phyloP scores from a whole-genome alignment of 2,888 invertebrate species.

The Lithodes maja region DNA sequence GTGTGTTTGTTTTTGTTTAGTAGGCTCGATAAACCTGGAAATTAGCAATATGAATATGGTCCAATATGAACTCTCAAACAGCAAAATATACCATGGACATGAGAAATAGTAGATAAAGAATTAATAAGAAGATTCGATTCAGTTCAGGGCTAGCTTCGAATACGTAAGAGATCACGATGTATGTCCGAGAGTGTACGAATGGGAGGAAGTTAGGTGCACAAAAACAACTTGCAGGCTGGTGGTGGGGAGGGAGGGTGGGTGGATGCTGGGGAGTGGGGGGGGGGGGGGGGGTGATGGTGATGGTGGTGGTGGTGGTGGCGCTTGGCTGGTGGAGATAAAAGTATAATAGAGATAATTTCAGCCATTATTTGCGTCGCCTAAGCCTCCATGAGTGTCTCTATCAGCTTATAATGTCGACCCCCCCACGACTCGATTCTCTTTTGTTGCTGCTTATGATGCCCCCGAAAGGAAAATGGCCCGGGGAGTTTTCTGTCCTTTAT shows the following conservation, averaged over 20 bases:
- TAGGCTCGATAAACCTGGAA: too few relatives aligned
- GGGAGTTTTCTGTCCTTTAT: background rate
- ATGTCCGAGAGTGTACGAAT: too few relatives aligned
- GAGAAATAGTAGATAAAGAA: too few relatives aligned
- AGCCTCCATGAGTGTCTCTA: constrained; percentile 63
- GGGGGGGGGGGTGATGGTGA: background rate
- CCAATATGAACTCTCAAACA: too few relatives aligned
- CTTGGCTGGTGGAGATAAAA: constrained; percentile 61
- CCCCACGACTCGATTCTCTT: constrained; percentile 51
- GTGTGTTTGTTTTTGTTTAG: too few relatives aligned
- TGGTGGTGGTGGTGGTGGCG: constrained; percentile 32
- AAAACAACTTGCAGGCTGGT: background rate
- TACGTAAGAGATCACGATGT: too few relatives aligned
- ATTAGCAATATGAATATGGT: too few relatives aligned
- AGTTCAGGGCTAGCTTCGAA: too few relatives aligned
- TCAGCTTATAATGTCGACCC: constrained; percentile 64
- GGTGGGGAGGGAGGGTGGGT: background rate
- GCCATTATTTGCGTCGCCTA: constrained; percentile 64
- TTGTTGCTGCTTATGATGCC: constrained; percentile 55
- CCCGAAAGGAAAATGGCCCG: constrained; percentile 41
- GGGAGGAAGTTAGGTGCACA: too few relatives aligned
- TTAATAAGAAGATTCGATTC: too few relatives aligned
- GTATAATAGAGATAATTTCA: constrained; percentile 65
- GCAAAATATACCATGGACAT: too few relatives aligned
- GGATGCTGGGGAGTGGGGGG: background rate